Evolutionary conservation across 2,113 vertebrate species (phyloP).

Genomic region (Pyrgilauda ruficollis): DNA sequence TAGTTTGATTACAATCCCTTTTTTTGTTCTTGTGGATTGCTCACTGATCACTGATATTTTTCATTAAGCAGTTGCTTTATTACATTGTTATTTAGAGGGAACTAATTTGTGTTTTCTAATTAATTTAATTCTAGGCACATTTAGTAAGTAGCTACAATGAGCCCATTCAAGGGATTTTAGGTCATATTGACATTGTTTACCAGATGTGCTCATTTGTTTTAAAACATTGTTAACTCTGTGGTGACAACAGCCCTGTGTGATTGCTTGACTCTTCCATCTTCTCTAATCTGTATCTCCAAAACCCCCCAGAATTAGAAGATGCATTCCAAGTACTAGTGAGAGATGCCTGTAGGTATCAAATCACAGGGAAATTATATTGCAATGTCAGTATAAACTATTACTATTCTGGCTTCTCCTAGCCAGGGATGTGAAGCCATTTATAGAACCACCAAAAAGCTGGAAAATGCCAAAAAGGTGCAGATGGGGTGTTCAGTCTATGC

Average conservation of each 20-base stretch:
- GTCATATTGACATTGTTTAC: slow-evolving; percentile 53
- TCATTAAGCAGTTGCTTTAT: slow-evolving; percentile 60
- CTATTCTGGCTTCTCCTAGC: neutral
- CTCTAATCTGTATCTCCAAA: neutral
- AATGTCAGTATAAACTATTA: neutral
- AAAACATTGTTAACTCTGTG: slow-evolving; percentile 37
- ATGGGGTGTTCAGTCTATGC: neutral
- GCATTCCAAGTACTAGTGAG: neutral
- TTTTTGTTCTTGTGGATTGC: slow-evolving; percentile 34
- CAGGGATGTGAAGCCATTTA: neutral
- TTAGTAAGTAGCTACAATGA: slow-evolving; percentile 43
- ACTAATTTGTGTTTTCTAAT: slow-evolving; percentile 61
- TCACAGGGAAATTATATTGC: neutral
- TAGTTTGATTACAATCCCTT: slow-evolving; percentile 30
- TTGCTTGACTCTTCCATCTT: neutral
- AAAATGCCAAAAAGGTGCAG: neutral
- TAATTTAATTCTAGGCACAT: slow-evolving; percentile 59
- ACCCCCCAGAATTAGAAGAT: neutral
- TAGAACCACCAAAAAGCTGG: neutral
- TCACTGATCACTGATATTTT: slow-evolving; percentile 49
- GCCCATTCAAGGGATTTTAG: slow-evolving; percentile 29
- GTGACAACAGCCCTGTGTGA: neutral
- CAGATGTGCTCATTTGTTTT: slow-evolving; percentile 44
- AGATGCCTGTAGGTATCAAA: neutral
- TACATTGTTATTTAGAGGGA: slow-evolving; percentile 46